Evolutionary conservation across 2,797 vertebrate species (phyloP).

Genomic region (Falco rusticolus): DNA sequence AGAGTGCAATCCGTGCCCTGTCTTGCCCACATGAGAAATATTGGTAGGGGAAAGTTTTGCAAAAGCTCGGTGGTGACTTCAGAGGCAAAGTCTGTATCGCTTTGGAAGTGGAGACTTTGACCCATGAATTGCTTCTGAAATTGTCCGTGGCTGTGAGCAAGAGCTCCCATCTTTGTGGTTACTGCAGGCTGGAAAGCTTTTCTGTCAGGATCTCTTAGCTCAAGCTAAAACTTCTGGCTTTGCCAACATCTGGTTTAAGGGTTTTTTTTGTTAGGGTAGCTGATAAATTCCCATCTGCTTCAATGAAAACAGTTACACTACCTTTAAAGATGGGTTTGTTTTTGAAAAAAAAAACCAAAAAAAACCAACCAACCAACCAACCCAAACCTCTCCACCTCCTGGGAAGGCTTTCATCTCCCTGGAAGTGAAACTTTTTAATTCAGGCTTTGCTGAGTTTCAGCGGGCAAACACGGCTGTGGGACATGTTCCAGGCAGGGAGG

Average conservation of each 20-base stretch:
- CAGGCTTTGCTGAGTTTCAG: neutral
- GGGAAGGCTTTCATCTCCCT: neutral
- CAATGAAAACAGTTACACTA: neutral
- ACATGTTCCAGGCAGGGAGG: neutral
- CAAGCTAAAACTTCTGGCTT: neutral
- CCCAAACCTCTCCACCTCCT: neutral
- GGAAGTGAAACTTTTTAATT: neutral
- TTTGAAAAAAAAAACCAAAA: neutral
- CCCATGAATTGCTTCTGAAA: neutral
- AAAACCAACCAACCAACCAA: too few relatives aligned
- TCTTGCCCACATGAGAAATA: neutral
- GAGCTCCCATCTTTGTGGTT: neutral
- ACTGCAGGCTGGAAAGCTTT: neutral
- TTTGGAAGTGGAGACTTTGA: neutral
- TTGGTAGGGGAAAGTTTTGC: neutral
- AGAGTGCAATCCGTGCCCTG: fast-evolving
- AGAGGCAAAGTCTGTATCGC: neutral
- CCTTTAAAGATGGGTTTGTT: neutral
- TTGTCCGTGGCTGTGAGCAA: neutral
- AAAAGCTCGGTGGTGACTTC: neutral
- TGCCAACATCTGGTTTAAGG: neutral
- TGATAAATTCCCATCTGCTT: neutral
- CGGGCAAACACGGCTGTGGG: fast-evolving
- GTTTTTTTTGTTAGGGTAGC: neutral
- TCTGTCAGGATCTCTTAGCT: neutral